Evolutionary conservation across 2,113 vertebrate species (phyloP).

Genomic region (Tricholaema leucomelas): DNA sequence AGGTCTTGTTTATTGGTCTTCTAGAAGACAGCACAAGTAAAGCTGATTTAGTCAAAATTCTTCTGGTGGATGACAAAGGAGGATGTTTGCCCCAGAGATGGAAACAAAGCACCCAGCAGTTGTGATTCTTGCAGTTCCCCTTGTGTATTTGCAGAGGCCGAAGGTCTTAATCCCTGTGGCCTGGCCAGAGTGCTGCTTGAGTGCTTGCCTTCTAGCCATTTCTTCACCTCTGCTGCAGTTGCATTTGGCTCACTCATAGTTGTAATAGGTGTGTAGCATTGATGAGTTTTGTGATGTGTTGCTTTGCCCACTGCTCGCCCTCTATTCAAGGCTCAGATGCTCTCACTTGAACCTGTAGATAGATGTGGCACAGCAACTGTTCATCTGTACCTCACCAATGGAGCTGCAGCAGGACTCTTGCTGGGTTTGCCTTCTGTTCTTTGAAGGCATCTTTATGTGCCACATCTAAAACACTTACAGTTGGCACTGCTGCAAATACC

Average conservation of each 20-base stretch:
- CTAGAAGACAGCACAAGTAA: background rate
- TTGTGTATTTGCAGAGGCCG: background rate
- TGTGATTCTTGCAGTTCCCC: background rate
- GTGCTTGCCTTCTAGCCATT: background rate
- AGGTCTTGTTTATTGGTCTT: background rate
- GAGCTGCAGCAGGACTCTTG: background rate
- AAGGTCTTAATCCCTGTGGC: conserved; percentile 16
- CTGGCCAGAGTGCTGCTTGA: background rate
- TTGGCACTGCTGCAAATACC: background rate
- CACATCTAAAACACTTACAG: background rate
- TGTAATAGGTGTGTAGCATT: background rate
- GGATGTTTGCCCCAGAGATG: background rate
- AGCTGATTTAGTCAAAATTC: background rate
- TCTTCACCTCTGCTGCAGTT: background rate
- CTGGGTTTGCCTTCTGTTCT: background rate
- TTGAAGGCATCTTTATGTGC: background rate
- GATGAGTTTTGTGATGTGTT: background rate
- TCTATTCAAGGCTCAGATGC: background rate
- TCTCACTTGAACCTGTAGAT: background rate
- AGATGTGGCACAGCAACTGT: background rate
- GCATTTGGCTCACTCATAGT: background rate
- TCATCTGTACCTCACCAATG: background rate
- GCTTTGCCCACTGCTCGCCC: background rate
- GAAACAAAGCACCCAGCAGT: background rate
- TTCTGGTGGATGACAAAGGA: background rate